Evolutionary conservation across 2,113 vertebrate genomes (phyloP).

Genomic region (Lophochroa leadbeateri): DNA sequence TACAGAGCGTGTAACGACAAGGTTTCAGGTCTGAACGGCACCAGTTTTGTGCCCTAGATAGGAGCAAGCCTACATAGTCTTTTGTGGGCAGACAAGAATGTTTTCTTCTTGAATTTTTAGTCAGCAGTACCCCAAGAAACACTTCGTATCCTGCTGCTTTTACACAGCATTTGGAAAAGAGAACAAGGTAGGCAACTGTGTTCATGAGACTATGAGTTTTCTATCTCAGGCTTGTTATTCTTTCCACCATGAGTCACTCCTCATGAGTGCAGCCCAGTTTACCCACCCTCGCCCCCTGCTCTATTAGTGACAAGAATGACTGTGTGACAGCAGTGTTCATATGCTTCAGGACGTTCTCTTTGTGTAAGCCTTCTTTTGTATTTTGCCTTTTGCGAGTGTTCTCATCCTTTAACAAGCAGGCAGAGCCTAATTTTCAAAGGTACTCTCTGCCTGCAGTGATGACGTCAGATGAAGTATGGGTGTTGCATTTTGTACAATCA

Average conservation of each 20-base stretch:
- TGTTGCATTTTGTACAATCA: neutral
- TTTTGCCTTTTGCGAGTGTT: neutral
- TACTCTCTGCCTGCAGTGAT: neutral
- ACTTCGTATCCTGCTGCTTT: neutral
- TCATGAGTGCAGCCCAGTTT: neutral
- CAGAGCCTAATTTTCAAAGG: conserved; percentile 19
- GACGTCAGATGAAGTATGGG: neutral
- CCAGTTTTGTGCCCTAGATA: accelerated
- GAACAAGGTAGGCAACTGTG: neutral
- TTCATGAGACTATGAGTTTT: neutral
- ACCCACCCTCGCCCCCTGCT: neutral
- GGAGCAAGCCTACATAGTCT: neutral
- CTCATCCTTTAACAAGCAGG: neutral
- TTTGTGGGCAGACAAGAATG: neutral
- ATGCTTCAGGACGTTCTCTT: neutral
- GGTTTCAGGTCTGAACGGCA: neutral
- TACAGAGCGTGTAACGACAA: neutral
- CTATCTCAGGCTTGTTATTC: conserved; percentile 19
- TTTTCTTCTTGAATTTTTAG: neutral
- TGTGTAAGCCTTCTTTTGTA: neutral
- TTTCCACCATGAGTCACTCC: neutral
- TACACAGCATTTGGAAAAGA: neutral
- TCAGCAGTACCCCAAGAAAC: neutral
- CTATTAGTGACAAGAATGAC: neutral
- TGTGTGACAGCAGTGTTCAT: accelerated